These are phyloP conservation scores for Portevinia maculata DNA, from an alignment of 2,888 invertebrate genomes.

Conservation along the genomic window DNA sequence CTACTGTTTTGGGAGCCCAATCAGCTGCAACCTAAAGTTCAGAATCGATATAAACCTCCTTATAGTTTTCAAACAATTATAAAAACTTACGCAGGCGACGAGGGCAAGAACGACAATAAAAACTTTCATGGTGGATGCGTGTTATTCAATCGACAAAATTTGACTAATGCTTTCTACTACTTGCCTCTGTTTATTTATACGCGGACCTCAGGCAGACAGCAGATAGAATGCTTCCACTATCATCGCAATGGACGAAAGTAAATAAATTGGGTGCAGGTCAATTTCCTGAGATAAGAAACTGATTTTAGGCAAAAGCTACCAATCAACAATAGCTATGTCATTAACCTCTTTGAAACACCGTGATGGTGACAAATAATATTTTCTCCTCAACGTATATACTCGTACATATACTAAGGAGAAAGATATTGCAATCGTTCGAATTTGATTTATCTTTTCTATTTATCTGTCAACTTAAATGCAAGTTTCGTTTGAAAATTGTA, in stretches of 20 bases:
- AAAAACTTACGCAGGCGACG: constrained; percentile 30
- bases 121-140: constrained; percentile 29
- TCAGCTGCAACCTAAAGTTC: constrained; percentile 60
- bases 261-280: constrained; percentile 15
- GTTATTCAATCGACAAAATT: constrained; percentile 14
- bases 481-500: no score
- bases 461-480: no score
- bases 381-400: no score
- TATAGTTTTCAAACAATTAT: no score
- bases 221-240: constrained; percentile 9
- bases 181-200: constrained; percentile 32
- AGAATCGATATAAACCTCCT: neutral
- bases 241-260: neutral
- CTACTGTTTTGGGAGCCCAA: constrained; percentile 78
- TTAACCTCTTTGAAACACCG: constrained; percentile 23
- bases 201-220: neutral
- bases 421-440: no score
- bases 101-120: constrained; percentile 26
- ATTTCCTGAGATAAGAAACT: constrained; percentile 10
- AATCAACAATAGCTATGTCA: neutral
- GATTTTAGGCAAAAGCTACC: neutral
- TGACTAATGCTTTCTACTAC: constrained; percentile 11
- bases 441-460: no score
- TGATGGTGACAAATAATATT: constrained; percentile 55
- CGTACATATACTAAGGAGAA: no score